phyloP scores from a whole-genome alignment of 2,797 vertebrate genomes.

The Trichosurus vulpecula region DNA sequence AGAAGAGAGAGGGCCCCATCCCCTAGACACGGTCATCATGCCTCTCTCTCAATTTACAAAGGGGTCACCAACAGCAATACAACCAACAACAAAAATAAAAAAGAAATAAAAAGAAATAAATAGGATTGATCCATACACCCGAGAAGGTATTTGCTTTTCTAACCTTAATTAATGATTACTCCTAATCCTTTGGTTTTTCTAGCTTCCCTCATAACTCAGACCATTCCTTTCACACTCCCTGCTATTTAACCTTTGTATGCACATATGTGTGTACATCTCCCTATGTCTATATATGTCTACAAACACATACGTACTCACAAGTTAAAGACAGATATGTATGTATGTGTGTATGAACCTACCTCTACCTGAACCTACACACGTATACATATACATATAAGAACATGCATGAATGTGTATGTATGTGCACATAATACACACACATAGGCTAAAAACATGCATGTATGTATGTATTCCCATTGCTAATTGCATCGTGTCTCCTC shows the following conservation, averaged over 20 bases:
- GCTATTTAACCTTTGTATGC: background rate
- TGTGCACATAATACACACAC: too few species aligned
- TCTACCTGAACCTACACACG: too few species aligned
- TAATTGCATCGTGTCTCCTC: too few species aligned
- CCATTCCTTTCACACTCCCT: background rate
- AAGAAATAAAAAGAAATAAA: background rate
- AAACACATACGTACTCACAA: background rate
- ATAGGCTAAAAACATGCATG: too few species aligned
- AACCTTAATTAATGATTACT: background rate
- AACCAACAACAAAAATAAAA: background rate
- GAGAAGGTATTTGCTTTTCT: constrained; percentile 9
- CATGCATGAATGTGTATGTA: too few species aligned
- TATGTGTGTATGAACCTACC: too few species aligned
- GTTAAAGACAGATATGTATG: too few species aligned
- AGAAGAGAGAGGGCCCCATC: background rate
- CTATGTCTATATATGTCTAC: background rate
- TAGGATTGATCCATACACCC: background rate
- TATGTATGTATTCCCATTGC: background rate
- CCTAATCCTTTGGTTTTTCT: background rate
- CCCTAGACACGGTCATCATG: background rate
- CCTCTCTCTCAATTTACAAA: background rate
- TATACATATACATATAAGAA: too few species aligned
- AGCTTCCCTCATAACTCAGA: background rate
- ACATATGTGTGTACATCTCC: background rate
- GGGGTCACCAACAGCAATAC: background rate